These are phyloP conservation scores for Metellina segmentata DNA, from an alignment of 2,888 invertebrate genomes.

Conservation along the genomic window DNA sequence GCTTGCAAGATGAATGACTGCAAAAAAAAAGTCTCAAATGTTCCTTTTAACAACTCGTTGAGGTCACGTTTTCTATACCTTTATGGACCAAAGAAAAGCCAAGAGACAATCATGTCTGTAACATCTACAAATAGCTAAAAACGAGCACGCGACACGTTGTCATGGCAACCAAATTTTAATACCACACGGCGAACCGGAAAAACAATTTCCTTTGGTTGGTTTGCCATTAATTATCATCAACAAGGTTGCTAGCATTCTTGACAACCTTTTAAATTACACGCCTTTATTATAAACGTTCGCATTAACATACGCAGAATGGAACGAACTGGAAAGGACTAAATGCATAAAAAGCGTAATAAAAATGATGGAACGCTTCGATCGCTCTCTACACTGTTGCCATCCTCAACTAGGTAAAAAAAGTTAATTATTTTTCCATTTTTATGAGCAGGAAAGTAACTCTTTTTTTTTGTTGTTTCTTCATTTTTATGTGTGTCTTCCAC, in stretches of 20 bases:
- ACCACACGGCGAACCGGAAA: constrained; percentile 51
- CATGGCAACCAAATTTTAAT: constrained; percentile 60
- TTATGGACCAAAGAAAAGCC: neutral
- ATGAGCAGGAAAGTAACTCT: constrained; percentile 59
- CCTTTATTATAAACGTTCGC: constrained; percentile 72
- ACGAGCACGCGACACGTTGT: constrained; percentile 30
- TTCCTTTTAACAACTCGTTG: constrained; percentile 16
- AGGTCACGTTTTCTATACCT: constrained; percentile 23
- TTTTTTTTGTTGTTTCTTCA: constrained; percentile 32
- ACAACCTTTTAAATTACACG: constrained; percentile 73
- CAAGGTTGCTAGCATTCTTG: constrained; percentile 63
- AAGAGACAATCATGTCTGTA: neutral
- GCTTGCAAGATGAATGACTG: constrained; percentile 1
- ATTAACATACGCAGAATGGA: constrained; percentile 58
- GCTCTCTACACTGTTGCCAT: constrained; percentile 62
- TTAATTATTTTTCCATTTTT: constrained; percentile 74
- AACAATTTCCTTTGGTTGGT: constrained; percentile 68
- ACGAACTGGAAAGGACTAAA: constrained; percentile 23
- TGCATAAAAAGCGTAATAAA: constrained; percentile 73
- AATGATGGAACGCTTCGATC: constrained; percentile 62
- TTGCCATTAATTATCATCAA: constrained; percentile 74
- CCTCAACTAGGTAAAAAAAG: constrained; percentile 60
- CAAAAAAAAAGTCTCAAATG: constrained; percentile 21
- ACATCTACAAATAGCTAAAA: constrained; percentile 35
- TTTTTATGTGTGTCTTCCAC: constrained; percentile 15